Base-by-base conservation (phyloP, 2,888 invertebrate species). In the Petrolisthes manimaculis region DNA sequence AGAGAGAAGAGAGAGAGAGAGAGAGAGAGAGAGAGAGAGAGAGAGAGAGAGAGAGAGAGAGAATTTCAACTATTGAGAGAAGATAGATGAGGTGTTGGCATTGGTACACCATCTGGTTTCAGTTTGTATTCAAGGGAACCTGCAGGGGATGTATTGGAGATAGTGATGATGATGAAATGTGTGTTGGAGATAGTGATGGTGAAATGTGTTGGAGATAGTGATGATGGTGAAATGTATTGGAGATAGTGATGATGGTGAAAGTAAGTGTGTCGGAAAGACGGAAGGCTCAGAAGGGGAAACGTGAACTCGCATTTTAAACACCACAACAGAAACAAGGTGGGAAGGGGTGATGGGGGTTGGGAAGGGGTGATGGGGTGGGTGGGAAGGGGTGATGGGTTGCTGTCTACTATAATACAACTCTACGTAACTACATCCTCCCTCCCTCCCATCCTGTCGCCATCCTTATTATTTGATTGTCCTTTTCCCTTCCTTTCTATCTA, bases 281-380 rank as follows among this genome's bases (percentile, higher is more conserved):
- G 74, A 21, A 74, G 77, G 77, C 24, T 24, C 8, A 6, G 1
- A 51, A 77, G 77, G 77, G 77, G 51, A 77, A 77, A 77, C 77
- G 77, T 77, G 77, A 77, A n/a, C 8, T 3, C 18, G 77, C 24
- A 77, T 51, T 14, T 6, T 5, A 77, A 77, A 51, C 67, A 18
- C 12, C 14, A 67, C 14, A 18, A 14, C 12, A 18, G 67, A 67
- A 67, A 18, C 9, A n/a, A 77, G 24, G 74, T 0, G 61, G 61
- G 61, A 61, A 18, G 61, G 61, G 18, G 61, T 1, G 61, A 61
- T 1, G 61, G 61, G 61, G 18, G 61, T 12, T 3, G 61, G 61
- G 18, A 9, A 61, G 61, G 12, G 18, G 18, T 1, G 61, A 18
- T 2, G 61, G 61, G 61, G 61, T 18, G 18, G 61, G 61, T 61